phyloP scores from a whole-genome alignment of 1,140 invertebrate species.

The Periplaneta americana region DNA sequence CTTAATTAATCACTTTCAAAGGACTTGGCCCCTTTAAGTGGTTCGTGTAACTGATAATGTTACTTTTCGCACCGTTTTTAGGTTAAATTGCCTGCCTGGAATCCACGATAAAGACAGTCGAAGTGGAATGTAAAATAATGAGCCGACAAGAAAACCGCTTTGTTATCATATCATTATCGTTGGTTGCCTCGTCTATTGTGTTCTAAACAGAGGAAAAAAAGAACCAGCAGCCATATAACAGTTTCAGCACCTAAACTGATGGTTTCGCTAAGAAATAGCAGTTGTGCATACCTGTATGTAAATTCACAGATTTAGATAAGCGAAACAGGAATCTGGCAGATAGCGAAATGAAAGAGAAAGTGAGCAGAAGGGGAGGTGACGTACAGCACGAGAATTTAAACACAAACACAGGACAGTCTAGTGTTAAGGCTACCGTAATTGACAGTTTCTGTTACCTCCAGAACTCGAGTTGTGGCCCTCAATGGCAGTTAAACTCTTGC shows the following conservation, averaged over 20 bases:
- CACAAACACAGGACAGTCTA: background rate
- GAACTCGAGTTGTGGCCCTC: background rate
- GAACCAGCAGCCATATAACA: no score
- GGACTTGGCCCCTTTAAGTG: no score
- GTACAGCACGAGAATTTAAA: background rate
- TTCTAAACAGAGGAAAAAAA: no score
- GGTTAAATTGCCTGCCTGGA: no score
- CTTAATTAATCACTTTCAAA: no score
- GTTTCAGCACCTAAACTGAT: background rate
- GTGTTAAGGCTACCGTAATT: background rate
- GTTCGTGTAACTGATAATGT: no score
- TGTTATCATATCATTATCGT: no score
- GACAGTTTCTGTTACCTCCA: background rate
- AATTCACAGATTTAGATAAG: background rate
- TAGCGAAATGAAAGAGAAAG: background rate
- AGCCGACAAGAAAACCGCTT: no score
- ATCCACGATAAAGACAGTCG: no score
- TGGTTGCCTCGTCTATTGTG: no score
- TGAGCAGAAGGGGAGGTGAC: background rate
- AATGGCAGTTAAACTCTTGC: background rate
- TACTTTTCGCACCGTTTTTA: no score
- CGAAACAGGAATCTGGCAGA: background rate
- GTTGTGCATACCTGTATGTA: background rate
- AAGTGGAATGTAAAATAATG: no score
- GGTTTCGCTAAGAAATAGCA: background rate